Evolutionary conservation across 2,113 vertebrate species (phyloP), one percentile per base, ranked within the genome.

Genomic region (Machaerirhynchus nigripectus): DNA sequence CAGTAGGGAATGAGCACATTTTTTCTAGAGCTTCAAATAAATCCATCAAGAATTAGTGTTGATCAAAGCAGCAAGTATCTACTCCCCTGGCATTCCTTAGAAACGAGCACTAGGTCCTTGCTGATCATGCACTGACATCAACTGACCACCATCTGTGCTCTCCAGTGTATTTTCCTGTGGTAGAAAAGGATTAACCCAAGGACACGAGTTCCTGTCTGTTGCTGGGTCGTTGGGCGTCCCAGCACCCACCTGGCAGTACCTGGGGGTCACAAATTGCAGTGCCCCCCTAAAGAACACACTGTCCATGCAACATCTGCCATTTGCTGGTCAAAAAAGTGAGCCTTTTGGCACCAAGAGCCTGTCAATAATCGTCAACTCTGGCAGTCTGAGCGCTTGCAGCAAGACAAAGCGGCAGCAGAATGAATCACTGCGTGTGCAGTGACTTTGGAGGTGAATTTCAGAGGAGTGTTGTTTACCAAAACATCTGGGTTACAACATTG

Each of bases 401-500:
- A 91, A 97, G 94, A 97, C 96, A 96, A 96, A 96, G 94, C 95
- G 0, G 90, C 49, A 96, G 95, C 91, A 94, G 90, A 76, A 96
- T 88, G 93, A 88, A 88, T 79, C 89, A 87, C 13, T 64, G 88
- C 46, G 30, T 20, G 57, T 24, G 57, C 90, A 77, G 85, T 64
- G 90, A 52, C 33, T 84, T 91, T 81, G 40, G 47, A 71, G 77
- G 89, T 71, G 71, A 84, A 71, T 49, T 64, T 93, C 8, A 95
- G 92, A 95, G 96, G 96, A 96, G 96, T 95, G 95, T 95, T 96
- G 95, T 95, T 96, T 97, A 97, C 90, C 97, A 94, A 96, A 97
- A 95, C 93, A 88, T 85, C 60, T 74, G 50, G 28, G 23, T 65
- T 40, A 78, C n/a, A 35, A 42, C 84, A 90, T 87, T 21, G 65